These are phyloP conservation scores for Diglossa cyanea DNA, from an alignment of 2,797 vertebrate genomes.

Conservation along the genomic window DNA sequence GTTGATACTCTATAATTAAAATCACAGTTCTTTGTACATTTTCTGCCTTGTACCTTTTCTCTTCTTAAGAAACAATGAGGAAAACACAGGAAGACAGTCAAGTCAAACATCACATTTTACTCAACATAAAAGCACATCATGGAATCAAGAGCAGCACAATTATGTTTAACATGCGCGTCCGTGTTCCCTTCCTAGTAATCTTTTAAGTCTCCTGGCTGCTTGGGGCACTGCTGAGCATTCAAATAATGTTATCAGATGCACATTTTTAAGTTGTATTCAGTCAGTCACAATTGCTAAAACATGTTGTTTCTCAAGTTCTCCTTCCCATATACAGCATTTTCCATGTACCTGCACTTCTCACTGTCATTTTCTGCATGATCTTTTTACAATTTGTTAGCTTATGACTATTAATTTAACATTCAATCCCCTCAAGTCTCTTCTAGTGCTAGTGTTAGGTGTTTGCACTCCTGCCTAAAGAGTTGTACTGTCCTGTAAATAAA, in stretches of 20 bases:
- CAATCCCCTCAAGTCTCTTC: background rate
- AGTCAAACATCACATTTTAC: background rate
- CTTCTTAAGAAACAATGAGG: background rate
- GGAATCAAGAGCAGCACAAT: background rate
- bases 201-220: background rate
- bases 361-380: background rate
- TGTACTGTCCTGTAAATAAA: background rate
- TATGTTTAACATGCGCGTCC: fast-evolving
- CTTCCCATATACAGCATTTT: background rate
- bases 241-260: background rate
- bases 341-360: background rate
- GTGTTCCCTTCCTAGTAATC: background rate
- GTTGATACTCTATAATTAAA: background rate
- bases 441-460: background rate
- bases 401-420: background rate
- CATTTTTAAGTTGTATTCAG: background rate
- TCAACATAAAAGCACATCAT: background rate
- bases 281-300: background rate
- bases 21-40: background rate
- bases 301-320: background rate
- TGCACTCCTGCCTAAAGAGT: background rate
- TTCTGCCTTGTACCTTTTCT: background rate
- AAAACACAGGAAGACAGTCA: background rate
- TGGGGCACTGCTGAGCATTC: background rate
- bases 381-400: background rate